These are phyloP conservation scores for Halocynthia roretzi DNA, from an alignment of 23 tunicate species.

Conservation along the genomic window DNA sequence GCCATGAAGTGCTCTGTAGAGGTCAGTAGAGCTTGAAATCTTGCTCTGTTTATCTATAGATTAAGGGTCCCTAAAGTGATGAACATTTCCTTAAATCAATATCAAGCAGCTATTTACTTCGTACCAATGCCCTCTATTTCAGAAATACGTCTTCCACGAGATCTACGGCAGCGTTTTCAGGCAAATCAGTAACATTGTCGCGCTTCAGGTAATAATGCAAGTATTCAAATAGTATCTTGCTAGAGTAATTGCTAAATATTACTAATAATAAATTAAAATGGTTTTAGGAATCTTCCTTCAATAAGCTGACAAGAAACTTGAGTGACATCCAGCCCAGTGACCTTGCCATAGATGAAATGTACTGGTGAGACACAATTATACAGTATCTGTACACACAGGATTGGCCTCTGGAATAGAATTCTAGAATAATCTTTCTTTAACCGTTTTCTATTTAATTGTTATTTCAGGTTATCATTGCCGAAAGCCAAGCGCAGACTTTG, in stretches of 20 bases:
- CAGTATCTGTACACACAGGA: neutral
- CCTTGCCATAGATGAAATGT: constrained; percentile 50
- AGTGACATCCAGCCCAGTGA: constrained; percentile 32
- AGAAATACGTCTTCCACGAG: constrained; percentile 55
- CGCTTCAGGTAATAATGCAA: constrained; percentile 34
- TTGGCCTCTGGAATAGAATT: neutral
- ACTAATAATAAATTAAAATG: neutral
- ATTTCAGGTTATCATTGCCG: constrained; percentile 42
- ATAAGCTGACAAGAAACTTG: constrained; percentile 54
- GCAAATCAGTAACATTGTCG: constrained; percentile 31
- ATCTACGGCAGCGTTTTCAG: constrained; percentile 24
- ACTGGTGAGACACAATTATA: constrained; percentile 29
- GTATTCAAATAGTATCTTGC: neutral
- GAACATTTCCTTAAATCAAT: neutral
- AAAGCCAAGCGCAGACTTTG: constrained; percentile 57
- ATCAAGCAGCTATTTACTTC: neutral
- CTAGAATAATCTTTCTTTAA: neutral
- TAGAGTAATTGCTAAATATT: neutral
- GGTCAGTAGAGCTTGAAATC: too few relatives aligned
- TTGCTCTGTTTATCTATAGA: neutral
- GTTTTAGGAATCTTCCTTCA: constrained; percentile 22
- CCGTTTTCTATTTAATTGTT: neutral
- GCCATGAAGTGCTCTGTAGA: too few relatives aligned
- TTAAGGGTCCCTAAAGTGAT: neutral
- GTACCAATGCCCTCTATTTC: neutral